Conservation (phyloP, 2,113 vertebrate species). For the Bostrychus sinensis region DNA sequence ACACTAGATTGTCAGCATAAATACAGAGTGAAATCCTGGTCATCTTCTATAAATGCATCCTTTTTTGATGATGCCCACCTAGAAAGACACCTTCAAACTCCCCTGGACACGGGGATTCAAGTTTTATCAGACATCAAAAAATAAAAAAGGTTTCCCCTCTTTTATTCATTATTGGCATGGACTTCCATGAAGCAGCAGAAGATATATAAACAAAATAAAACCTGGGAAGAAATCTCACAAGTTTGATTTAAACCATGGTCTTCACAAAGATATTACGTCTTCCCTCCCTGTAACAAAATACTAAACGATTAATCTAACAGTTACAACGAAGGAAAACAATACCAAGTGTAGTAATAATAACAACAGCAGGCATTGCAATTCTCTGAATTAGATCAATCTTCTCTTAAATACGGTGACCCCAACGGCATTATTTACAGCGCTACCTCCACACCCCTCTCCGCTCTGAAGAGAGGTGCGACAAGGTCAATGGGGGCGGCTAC, state of each 20-base stretch:
- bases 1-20: constrained; percentile 65
- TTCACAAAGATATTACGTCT: constrained; percentile 32
- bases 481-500: constrained; percentile 94
- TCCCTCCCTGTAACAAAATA: constrained; percentile 44
- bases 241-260: constrained; percentile 40
- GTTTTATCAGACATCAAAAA: constrained; percentile 60
- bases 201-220: constrained; percentile 49
- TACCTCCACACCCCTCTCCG: constrained; percentile 55
- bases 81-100: constrained; percentile 18
- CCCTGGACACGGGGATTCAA: constrained; percentile 44
- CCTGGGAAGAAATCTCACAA: constrained; percentile 46
- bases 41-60: constrained; percentile 5
- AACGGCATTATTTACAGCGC: constrained; percentile 70
- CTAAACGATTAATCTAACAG: constrained; percentile 42
- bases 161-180: constrained; percentile 70
- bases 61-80: constrained; percentile 13
- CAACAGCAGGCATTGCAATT: constrained; percentile 79
- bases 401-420: constrained; percentile 70
- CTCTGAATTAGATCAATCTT: constrained; percentile 27
- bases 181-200: constrained; percentile 58
- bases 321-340: constrained; percentile 59
- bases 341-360: constrained; percentile 58
- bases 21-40: constrained; percentile 38
- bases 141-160: constrained; percentile 29
- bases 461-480: constrained; percentile 54